phyloP scores from a whole-genome alignment of 2,888 invertebrate genomes.

The Dyspetes luteomarginatus region DNA sequence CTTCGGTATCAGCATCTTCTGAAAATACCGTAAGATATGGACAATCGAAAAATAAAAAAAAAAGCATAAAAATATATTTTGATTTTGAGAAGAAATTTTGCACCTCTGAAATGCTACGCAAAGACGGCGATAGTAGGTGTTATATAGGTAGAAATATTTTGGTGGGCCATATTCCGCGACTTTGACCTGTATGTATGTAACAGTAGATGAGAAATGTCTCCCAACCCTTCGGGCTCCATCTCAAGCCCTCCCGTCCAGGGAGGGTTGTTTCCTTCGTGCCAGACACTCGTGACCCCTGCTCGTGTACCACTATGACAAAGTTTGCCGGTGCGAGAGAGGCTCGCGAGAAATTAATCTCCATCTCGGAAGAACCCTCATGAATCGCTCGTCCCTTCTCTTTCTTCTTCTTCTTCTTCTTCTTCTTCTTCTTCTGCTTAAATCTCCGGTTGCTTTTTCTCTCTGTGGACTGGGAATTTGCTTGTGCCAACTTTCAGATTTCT shows the following conservation, averaged over 20 bases:
- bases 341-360: conserved; percentile 53
- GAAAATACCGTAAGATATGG: too few species aligned
- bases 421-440: background rate
- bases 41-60: too few species aligned
- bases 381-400: conserved; percentile 20
- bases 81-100: too few species aligned
- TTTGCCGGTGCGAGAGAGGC: conserved; percentile 24
- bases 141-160: too few species aligned
- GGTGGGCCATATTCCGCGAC: background rate
- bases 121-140: too few species aligned
- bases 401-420: conserved; percentile 4
- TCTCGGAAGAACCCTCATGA: conserved; percentile 30
- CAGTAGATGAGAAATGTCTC: background rate
- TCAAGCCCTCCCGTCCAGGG: background rate
- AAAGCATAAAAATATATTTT: too few species aligned
- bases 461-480: conserved; percentile 22
- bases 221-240: background rate
- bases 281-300: conserved; percentile 26
- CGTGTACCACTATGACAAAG: conserved; percentile 9
- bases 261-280: conserved; percentile 6
- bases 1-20: too few species aligned
- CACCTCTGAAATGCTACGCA: too few species aligned
- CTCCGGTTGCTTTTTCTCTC: conserved; percentile 7
- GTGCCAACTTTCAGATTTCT: conserved; percentile 44
- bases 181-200: background rate